Evolutionary conservation across 2,797 vertebrate genomes (phyloP).

Genomic region (Phoeniculus purpureus): DNA sequence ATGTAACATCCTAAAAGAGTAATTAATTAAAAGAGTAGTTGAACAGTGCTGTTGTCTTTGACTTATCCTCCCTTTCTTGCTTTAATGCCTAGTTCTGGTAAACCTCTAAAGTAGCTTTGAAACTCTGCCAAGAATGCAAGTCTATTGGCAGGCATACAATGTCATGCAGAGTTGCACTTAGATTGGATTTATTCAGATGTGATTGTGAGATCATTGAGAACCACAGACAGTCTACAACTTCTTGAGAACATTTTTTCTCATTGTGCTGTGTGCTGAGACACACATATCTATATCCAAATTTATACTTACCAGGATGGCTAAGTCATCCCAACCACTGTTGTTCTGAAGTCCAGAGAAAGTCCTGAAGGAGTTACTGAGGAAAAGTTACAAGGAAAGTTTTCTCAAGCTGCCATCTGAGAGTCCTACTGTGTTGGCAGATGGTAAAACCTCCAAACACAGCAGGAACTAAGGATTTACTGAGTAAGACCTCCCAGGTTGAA

Average conservation of each 20-base stretch:
- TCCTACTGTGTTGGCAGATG: neutral
- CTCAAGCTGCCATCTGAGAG: neutral
- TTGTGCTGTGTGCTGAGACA: neutral
- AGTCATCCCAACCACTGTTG: neutral
- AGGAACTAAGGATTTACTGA: neutral
- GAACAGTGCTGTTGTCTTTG: neutral
- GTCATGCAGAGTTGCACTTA: neutral
- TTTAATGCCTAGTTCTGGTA: neutral
- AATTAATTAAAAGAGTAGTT: neutral
- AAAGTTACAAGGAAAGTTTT: neutral
- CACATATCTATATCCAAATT: neutral
- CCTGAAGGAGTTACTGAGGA: neutral
- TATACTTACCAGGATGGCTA: neutral
- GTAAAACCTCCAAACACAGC: neutral
- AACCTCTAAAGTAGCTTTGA: neutral
- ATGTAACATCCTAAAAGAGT: neutral
- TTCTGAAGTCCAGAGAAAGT: neutral
- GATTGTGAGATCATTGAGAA: neutral
- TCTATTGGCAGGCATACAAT: neutral
- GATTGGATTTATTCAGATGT: neutral
- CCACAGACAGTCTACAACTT: neutral
- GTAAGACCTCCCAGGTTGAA: neutral
- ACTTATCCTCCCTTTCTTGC: neutral
- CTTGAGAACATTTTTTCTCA: neutral
- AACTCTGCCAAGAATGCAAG: neutral